phyloP scores from a whole-genome alignment of 2,888 invertebrate species.

The Seira ritae region DNA sequence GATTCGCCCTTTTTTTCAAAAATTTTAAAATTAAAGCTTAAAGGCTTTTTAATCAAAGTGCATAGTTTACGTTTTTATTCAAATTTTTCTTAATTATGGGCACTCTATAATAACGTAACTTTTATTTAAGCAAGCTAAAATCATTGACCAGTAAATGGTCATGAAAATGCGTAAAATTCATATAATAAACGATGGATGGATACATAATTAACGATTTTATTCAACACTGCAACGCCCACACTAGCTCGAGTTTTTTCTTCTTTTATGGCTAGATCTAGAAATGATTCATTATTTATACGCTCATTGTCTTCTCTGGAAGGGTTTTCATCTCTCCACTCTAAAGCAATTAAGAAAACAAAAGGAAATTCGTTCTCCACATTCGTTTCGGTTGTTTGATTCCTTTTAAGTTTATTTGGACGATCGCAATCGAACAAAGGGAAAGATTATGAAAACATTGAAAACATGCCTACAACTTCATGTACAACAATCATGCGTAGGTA shows the following conservation, averaged over 20 bases:
- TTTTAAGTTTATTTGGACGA: slow-evolving; percentile 7
- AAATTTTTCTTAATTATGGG: neutral
- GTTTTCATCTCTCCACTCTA: neutral
- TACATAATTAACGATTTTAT: slow-evolving; percentile 7
- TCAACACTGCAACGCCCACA: slow-evolving; percentile 2
- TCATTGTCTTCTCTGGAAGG: slow-evolving; percentile 11
- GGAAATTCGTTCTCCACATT: neutral
- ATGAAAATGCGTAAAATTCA: slow-evolving; percentile 6
- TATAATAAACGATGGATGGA: neutral
- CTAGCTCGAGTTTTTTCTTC: neutral
- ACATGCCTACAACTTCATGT: neutral
- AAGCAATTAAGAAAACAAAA: slow-evolving; percentile 13
- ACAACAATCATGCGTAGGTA: no score
- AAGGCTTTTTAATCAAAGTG: slow-evolving; percentile 2
- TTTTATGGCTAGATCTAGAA: slow-evolving; percentile 3
- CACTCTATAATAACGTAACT: neutral
- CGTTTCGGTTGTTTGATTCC: slow-evolving; percentile 8
- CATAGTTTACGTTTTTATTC: neutral
- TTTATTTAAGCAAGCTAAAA: neutral
- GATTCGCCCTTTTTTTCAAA: slow-evolving; percentile 7
- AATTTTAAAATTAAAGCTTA: neutral
- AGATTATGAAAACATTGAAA: neutral
- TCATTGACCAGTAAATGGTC: neutral
- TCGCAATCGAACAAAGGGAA: slow-evolving; percentile 9
- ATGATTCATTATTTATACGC: slow-evolving; percentile 4